phyloP scores from a whole-genome alignment of 2,113 vertebrate species.

The Drymodes brunneopygia region DNA sequence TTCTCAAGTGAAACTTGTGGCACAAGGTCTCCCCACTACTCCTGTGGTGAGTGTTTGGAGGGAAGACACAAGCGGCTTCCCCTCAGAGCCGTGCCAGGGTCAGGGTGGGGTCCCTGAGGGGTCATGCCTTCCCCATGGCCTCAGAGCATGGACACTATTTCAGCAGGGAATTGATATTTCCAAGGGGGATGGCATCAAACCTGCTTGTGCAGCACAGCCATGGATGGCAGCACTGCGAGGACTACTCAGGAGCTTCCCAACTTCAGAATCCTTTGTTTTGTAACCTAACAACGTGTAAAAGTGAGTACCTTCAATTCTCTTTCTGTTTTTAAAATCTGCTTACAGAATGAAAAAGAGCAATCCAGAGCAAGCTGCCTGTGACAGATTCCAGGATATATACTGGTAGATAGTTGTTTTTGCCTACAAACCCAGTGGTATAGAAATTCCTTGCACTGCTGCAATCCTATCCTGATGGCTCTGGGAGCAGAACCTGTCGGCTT shows the following conservation, averaged over 20 bases:
- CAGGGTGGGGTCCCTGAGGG: fast-evolving
- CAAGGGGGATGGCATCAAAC: too few species aligned
- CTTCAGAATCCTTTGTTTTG: neutral
- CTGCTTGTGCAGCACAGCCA: neutral
- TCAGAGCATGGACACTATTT: neutral
- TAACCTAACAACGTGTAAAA: fast-evolving
- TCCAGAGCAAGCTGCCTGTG: fast-evolving
- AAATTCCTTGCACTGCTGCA: neutral
- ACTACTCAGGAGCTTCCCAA: neutral
- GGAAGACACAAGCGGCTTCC: fast-evolving
- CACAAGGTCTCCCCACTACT: neutral
- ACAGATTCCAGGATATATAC: neutral
- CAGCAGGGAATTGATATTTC: neutral
- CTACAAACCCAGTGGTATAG: neutral
- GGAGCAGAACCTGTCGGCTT: neutral
- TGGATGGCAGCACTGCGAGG: neutral
- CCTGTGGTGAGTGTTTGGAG: neutral
- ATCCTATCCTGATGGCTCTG: neutral
- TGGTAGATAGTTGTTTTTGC: neutral
- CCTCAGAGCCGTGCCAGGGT: neutral
- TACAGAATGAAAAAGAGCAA: neutral
- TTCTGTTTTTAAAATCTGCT: neutral
- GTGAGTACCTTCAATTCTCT: neutral
- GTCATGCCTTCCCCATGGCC: fast-evolving
- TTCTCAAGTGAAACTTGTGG: neutral